Percentiles rank a stretch among this genome's conserved stretches.
These are phyloP conservation scores for Octopus sinensis DNA, from an alignment of 1,140 invertebrate genomes.

Conservation along the genomic window DNA sequence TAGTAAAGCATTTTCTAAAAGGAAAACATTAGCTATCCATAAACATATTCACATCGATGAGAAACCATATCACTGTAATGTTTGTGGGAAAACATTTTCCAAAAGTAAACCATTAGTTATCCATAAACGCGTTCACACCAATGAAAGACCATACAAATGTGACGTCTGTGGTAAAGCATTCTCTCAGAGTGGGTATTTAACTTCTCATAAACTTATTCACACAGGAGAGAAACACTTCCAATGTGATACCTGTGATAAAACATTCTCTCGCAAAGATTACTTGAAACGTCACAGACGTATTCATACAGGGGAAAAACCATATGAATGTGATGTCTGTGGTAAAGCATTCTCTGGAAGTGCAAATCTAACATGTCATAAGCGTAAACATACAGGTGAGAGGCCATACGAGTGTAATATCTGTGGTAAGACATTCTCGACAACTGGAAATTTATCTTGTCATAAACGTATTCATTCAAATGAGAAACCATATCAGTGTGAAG, in stretches of 20 bases:
- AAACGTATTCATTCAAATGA: too few species aligned
- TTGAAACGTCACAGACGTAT: slow-evolving; percentile 15
- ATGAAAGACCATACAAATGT: slow-evolving; percentile 67
- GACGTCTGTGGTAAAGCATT: slow-evolving; percentile 84
- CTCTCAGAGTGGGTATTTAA: slow-evolving; percentile 85
- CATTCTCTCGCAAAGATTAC: slow-evolving; percentile 79
- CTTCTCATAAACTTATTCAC: slow-evolving; percentile 81
- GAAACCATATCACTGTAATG: slow-evolving; percentile 68
- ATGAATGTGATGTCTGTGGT: slow-evolving; percentile 18
- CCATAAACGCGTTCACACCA: slow-evolving; percentile 65
- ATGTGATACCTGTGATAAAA: slow-evolving; percentile 74
- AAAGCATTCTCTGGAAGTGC: slow-evolving; percentile 57
- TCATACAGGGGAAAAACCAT: slow-evolving; percentile 17
- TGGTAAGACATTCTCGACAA: too few species aligned
- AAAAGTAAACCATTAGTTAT: slow-evolving; percentile 64
- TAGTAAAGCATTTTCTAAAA: slow-evolving; percentile 17
- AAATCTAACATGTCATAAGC: slow-evolving; percentile 80
- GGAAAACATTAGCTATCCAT: slow-evolving; percentile 11
- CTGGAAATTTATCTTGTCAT: too few species aligned
- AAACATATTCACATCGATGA: slow-evolving; percentile 56
- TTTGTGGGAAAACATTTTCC: slow-evolving; percentile 23
- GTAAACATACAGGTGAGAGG: slow-evolving; percentile 95
- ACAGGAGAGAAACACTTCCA: slow-evolving; percentile 94
- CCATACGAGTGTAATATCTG: slow-evolving; percentile 47
- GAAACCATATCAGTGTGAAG: too few species aligned